A percentile compares a stretch with the other conserved stretches of the same genome.
Conservation (phyloP, 2,888 invertebrate species). For the Vandiemenella viatica region DNA sequence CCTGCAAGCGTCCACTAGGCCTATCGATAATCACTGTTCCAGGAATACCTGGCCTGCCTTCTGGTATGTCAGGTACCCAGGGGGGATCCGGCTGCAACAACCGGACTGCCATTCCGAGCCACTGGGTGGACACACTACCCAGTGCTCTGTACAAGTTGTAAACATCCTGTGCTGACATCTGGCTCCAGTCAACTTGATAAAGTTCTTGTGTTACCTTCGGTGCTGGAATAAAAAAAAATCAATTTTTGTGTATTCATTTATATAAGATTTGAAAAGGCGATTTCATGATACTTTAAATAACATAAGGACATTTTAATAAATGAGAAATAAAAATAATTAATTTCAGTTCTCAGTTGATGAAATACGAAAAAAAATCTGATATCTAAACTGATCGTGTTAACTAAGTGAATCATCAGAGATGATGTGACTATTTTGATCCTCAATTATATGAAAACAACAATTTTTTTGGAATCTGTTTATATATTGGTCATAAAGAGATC, state of each 20-base stretch:
- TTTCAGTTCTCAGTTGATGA: no score
- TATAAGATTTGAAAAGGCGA: no score
- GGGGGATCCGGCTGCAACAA: constrained; percentile 22
- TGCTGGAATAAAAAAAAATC: constrained; percentile 41
- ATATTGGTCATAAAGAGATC: no score
- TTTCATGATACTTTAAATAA: no score
- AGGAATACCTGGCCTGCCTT: constrained; percentile 21
- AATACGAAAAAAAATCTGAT: no score
- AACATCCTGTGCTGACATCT: constrained; percentile 44
- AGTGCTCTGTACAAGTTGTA: constrained; percentile 59
- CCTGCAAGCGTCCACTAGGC: constrained; percentile 38
- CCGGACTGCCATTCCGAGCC: constrained; percentile 38
- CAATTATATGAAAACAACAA: no score
- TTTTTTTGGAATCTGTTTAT: no score
- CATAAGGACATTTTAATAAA: no score
- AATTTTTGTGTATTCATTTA: not conserved
- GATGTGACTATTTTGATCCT: no score
- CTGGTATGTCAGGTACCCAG: not conserved
- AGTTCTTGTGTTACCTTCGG: constrained; percentile 51
- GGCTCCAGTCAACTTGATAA: constrained; percentile 48
- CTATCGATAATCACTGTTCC: constrained; percentile 48
- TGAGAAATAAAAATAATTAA: no score
- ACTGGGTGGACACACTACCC: constrained; percentile 46
- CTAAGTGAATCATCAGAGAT: no score
- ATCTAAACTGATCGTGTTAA: no score